These are phyloP conservation scores for Teleogryllus occipitalis DNA, from an alignment of 1,140 invertebrate species.

Conservation along the genomic window DNA sequence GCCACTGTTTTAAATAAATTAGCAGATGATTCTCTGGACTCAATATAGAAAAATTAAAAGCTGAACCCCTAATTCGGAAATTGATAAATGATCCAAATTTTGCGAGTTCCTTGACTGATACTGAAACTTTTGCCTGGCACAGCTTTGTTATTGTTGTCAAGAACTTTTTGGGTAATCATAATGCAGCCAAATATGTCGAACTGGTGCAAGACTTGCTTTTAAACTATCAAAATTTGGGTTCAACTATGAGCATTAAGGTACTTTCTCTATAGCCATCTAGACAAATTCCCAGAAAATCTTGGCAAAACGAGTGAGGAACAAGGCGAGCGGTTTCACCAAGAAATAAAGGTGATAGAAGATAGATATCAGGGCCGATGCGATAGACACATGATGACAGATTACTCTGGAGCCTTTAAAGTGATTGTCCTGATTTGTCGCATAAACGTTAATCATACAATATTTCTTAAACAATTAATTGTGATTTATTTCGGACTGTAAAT, in stretches of 20 bases:
- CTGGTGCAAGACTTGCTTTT: not conserved
- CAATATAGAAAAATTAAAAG: not conserved
- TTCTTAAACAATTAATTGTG: not conserved
- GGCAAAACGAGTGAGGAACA: not conserved
- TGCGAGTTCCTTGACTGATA: not conserved
- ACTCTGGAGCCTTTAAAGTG: not conserved
- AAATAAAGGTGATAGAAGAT: not conserved
- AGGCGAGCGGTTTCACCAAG: too few species aligned
- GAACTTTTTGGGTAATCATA: not conserved
- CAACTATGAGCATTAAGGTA: slow-evolving; percentile 3
- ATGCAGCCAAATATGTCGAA: not conserved
- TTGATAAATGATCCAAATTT: not conserved
- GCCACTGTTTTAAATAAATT: not conserved
- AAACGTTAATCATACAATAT: not conserved
- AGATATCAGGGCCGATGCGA: not conserved
- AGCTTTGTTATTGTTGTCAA: not conserved
- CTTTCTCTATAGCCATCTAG: not conserved
- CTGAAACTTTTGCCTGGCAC: not conserved
- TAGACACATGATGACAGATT: not conserved
- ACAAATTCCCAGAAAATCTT: not conserved
- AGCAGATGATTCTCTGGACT: not conserved
- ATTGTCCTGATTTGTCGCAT: not conserved
- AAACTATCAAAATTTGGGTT: not conserved
- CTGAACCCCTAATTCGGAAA: not conserved
- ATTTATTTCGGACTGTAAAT: not conserved